These are phyloP conservation scores for Menura novaehollandiae DNA, from an alignment of 2,113 vertebrate species.

Conservation along the genomic window DNA sequence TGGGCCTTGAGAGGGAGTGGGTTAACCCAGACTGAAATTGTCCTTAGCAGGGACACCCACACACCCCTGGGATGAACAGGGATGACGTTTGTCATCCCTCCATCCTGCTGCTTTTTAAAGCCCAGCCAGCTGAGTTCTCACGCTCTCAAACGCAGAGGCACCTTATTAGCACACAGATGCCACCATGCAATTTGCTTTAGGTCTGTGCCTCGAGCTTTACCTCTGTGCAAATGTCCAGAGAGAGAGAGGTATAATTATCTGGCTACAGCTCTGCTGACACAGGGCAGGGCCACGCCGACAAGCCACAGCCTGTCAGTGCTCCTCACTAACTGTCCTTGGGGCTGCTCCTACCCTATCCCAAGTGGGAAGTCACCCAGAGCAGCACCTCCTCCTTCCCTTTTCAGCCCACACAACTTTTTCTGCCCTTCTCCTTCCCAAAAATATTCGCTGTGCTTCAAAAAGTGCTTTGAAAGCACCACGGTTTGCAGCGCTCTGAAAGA, in stretches of 20 bases:
- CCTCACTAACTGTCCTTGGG: neutral
- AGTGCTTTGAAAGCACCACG: rapidly evolving
- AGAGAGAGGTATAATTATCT: neutral
- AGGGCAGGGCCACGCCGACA: neutral
- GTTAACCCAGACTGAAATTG: neutral
- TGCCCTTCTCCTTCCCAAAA: neutral
- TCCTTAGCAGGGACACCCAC: neutral
- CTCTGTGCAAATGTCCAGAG: constrained; percentile 6
- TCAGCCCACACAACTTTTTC: neutral
- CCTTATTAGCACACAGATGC: neutral
- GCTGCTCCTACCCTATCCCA: neutral
- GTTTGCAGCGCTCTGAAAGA: neutral
- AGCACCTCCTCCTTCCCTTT: neutral
- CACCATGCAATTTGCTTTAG: constrained; percentile 30
- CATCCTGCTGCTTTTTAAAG: neutral
- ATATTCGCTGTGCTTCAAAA: neutral
- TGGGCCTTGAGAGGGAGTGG: neutral
- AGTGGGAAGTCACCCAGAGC: neutral
- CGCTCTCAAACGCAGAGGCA: neutral
- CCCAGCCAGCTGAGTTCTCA: neutral
- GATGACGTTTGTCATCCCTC: neutral
- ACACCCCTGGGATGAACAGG: rapidly evolving
- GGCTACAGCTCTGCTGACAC: constrained; percentile 38
- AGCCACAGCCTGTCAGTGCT: constrained; percentile 23
- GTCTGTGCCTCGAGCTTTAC: constrained; percentile 9